Base-by-base conservation (phyloP, 2,797 vertebrate species). In the Otus scops region DNA sequence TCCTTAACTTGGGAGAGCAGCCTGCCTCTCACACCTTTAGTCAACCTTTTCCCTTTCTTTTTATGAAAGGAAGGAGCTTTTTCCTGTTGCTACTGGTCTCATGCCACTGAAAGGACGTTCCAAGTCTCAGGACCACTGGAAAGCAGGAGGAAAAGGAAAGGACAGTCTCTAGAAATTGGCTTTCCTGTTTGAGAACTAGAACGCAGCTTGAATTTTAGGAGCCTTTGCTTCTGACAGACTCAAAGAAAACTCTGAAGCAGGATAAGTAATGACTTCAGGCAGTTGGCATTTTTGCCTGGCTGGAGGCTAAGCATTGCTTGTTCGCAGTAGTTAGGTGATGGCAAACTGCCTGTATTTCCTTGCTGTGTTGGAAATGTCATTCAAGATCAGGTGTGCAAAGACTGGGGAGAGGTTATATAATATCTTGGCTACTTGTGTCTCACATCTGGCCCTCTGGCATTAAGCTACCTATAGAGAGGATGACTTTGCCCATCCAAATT, bases 1-100 rank as follows among this genome's bases (percentile, higher is more conserved):
- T 89, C 34, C 69, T 90, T 89, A 77, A 39, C 39, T 78, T 75
- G 13, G 88, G 64, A 89, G 61, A 82, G 41, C 64, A 85, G 22
- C 11, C 65, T 94, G 69, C 41, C 74, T 92, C 41, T 82, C 67
- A 85, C 47, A 85, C 73, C 18, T 88, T 69, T 48, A 65, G 30
- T 81, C 67, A 81, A 39, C 21, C n/a, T 92, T 87, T 88, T 80
- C 61, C 77, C 36, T 95, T 94, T 91, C 51, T 95, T 92, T 92
- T 85, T 70, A 39, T 84, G 73, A 95, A 89, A 96, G 73, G 86
- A 97, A 97, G 86, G 95, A 88, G 39, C 54, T 96, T 86, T 96
- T 97, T 97, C 77, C 87, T 97, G 57, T 97, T 97, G 79, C 88
- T 95, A 23, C 70, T 95, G 57, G 69, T 93, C 93, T 75, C 43